Percentiles rank a stretch among this genome's conserved stretches.
These are phyloP conservation scores for Physocephala rufipes DNA, from an alignment of 2,888 invertebrate genomes.

Conservation along the genomic window DNA sequence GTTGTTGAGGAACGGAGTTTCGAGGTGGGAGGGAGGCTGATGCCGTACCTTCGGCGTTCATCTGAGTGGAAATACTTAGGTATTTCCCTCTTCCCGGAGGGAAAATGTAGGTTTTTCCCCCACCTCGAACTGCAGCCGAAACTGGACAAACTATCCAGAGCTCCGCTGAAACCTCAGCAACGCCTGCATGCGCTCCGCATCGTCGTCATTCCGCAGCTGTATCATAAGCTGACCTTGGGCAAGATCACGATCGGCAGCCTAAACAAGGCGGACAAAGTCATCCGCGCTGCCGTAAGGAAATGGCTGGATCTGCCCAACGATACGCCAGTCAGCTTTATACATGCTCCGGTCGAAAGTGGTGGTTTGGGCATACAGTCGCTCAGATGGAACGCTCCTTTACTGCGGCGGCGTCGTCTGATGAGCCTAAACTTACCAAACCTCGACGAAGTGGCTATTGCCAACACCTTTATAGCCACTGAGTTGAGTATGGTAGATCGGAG, in stretches of 20 bases:
- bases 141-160: background rate
- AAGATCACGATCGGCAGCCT: slow-evolving; percentile 5
- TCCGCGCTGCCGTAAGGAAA: slow-evolving; percentile 7
- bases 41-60: background rate
- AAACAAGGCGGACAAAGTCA: background rate
- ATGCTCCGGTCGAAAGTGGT: background rate
- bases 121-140: slow-evolving; percentile 1
- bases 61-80: slow-evolving; percentile 17
- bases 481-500: background rate
- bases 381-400: background rate
- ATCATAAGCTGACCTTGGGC: slow-evolving; percentile 11
- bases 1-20: background rate
- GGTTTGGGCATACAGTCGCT: slow-evolving; percentile 2
- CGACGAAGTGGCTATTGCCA: background rate
- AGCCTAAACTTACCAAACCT: slow-evolving; percentile 2
- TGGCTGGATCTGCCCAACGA: slow-evolving; percentile 11
- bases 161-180: slow-evolving; percentile 19
- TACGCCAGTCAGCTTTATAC: background rate
- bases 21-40: background rate
- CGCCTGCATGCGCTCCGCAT: background rate
- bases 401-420: background rate
- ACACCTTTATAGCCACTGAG: slow-evolving; percentile 4
- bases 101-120: slow-evolving; percentile 5
- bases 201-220: slow-evolving; percentile 4
- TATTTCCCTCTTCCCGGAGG: background rate